Conservation (phyloP, 2,113 vertebrate genomes). For the Onychostruthus taczanowskii region DNA sequence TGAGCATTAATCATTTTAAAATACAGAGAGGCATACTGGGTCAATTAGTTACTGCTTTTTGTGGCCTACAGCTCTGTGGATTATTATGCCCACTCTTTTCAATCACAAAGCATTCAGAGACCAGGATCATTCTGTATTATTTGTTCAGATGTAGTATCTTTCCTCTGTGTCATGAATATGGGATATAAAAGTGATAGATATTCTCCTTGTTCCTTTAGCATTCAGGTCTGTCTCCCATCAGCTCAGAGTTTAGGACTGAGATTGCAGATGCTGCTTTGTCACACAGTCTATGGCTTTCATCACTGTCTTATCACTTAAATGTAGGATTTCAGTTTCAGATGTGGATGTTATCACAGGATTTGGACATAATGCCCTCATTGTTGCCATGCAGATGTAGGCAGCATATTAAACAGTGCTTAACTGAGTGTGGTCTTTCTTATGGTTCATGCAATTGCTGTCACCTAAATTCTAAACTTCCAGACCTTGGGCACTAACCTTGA, state of each 20-base stretch:
- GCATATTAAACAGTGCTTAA: not conserved
- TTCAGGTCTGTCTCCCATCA: not conserved
- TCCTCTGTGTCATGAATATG: not conserved
- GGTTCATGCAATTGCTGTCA: not conserved
- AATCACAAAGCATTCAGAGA: not conserved
- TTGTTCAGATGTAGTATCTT: not conserved
- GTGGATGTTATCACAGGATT: not conserved
- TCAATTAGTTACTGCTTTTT: not conserved
- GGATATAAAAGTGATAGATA: not conserved
- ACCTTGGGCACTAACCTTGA: not conserved
- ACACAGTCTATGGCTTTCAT: not conserved
- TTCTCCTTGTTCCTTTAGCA: not conserved
- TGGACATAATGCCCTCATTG: not conserved
- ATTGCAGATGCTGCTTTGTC: not conserved
- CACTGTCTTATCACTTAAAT: not conserved
- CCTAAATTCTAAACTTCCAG: not conserved
- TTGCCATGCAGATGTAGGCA: not conserved
- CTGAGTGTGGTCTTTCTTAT: not conserved
- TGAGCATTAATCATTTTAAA: not conserved
- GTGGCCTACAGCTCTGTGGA: not conserved
- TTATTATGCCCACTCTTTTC: not conserved
- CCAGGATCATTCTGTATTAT: not conserved
- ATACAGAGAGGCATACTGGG: not conserved
- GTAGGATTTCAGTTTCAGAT: slow-evolving; percentile 2
- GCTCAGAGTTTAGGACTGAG: not conserved